Base-by-base conservation (phyloP, 2,797 vertebrate genomes). In the Enteromius argenteus region DNA sequence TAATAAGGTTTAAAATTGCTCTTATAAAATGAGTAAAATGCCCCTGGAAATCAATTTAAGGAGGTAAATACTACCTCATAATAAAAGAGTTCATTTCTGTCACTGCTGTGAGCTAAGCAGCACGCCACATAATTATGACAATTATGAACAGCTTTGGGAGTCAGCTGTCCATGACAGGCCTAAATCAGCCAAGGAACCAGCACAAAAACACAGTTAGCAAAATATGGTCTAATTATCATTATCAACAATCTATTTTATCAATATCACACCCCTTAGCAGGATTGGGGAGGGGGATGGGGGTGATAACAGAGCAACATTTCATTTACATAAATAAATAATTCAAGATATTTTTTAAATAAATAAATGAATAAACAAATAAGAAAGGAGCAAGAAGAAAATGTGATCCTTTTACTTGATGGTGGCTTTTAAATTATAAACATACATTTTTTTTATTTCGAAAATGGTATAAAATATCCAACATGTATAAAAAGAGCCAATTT, bases 1-100 rank as follows among this genome's bases (percentile, higher is more conserved):
- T 64, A 64, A 64, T 64, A 64, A 64, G 60, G 60, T 64, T 64
- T 64, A 23, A 64, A 64, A 64, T 64, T 64, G 60, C 60, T 64
- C 6, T 64, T 32, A 64, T 64, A 32, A 46, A 46, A 46, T 64
- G 30, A 30, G 14, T 64, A 32, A 64, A 32, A 64, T 62, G 58
- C 60, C 60, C 60, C 13, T 62, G 60, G 27, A 62, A 15, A 62
- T 62, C 60, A 30, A 62, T 62, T 62, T 62, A 64, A 64, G 27
- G 13, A 64, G 14, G 27, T 64, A 64, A 64, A 64, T 64, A 32
- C 14, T 64, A 27, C 60, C 60, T 64, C 60, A 64, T 64, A 64
- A 64, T 64, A 30, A 64, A 64, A 60, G 5, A 64, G 14, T 32
- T 64, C 0, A 30, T 64, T 15, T 64, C 2, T 17, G 27, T 64